Evolutionary conservation across 37 sponge, comb jelly and placozoan genomes (phyloP).

Genomic region (Beroe forskalii): DNA sequence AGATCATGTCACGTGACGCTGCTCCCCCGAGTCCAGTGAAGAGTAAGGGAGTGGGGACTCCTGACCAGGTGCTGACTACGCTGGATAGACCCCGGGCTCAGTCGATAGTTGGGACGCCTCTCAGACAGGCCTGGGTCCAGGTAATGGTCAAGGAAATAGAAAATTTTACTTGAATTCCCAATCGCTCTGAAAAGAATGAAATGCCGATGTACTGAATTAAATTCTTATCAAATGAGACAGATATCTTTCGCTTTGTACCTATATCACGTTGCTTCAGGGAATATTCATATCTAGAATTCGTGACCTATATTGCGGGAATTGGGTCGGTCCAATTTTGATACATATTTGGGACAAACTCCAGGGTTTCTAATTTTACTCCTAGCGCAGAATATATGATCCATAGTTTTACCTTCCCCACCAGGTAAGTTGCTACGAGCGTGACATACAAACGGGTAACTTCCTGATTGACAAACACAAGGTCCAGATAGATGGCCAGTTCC

Average conservation of each 20-base stretch:
- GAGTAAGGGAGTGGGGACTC: background rate
- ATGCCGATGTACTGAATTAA: too few relatives aligned
- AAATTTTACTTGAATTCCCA: background rate
- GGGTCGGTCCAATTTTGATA: too few relatives aligned
- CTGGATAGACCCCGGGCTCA: slow-evolving; percentile 33
- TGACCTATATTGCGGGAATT: too few relatives aligned
- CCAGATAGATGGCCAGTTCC: slow-evolving; percentile 42
- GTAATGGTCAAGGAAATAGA: background rate
- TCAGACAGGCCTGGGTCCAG: slow-evolving; percentile 61
- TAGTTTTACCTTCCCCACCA: background rate
- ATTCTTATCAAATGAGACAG: too few relatives aligned
- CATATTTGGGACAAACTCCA: too few relatives aligned
- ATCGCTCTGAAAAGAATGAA: too few relatives aligned
- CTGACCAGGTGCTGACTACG: slow-evolving; percentile 32
- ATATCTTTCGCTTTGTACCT: too few relatives aligned
- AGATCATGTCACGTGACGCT: background rate
- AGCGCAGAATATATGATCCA: too few relatives aligned
- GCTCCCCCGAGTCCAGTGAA: background rate
- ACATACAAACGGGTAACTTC: slow-evolving; percentile 38
- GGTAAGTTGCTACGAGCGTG: slow-evolving; percentile 58
- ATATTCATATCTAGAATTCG: too few relatives aligned
- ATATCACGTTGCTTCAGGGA: too few relatives aligned
- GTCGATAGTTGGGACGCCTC: slow-evolving; percentile 12
- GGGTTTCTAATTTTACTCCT: too few relatives aligned
- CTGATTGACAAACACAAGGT: slow-evolving; percentile 45